phyloP scores from a whole-genome alignment of 2,888 invertebrate species.

The Patella pellucida region DNA sequence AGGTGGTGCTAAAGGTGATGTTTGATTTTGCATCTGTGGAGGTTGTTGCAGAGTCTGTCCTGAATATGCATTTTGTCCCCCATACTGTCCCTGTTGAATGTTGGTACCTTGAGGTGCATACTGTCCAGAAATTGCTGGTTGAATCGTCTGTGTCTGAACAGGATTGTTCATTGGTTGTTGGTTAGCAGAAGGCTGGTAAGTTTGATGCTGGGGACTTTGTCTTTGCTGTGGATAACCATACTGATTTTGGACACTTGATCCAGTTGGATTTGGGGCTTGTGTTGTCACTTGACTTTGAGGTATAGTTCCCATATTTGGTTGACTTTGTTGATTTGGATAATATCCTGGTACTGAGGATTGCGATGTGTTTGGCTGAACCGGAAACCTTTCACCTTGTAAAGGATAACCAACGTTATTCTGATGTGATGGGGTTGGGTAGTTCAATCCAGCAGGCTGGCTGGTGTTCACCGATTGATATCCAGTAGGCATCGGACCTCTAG shows the following conservation, averaged over 20 bases:
- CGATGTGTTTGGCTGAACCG: not conserved
- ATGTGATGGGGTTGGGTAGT: not conserved
- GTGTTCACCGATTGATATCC: not conserved
- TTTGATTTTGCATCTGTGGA: not conserved
- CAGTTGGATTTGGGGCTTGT: constrained; percentile 13
- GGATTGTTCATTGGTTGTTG: constrained; percentile 17
- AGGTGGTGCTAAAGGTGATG: constrained; percentile 4
- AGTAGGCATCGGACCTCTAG: not conserved
- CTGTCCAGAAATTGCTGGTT: not conserved
- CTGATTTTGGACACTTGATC: not conserved
- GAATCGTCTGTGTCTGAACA: constrained; percentile 10
- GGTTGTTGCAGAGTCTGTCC: not conserved
- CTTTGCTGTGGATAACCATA: constrained; percentile 19
- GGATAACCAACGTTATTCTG: not conserved
- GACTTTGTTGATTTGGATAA: too few relatives aligned
- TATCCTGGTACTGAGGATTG: not conserved
- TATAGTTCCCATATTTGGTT: constrained; percentile 6
- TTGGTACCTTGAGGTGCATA: not conserved
- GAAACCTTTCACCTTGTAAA: constrained; percentile 6
- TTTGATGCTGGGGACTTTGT: constrained; percentile 17
- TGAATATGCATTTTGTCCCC: not conserved
- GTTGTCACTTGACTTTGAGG: constrained; percentile 3
- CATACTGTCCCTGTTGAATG: not conserved
- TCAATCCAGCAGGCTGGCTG: not conserved
- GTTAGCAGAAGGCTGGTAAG: constrained; percentile 8